Evolutionary conservation across 2,113 vertebrate species (phyloP).

Genomic region (Urocynchramus pylzowi): DNA sequence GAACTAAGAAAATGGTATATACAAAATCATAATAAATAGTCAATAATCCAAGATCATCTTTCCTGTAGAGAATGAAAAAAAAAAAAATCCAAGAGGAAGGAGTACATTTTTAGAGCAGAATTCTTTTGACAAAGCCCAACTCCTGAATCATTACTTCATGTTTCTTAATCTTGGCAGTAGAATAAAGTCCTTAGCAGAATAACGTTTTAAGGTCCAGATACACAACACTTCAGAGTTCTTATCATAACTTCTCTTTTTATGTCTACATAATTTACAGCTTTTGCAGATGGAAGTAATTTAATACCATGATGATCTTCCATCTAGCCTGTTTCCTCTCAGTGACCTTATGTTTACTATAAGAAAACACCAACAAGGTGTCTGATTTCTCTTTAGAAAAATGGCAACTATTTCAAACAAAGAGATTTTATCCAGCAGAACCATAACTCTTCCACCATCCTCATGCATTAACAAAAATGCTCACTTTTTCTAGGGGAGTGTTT

Average conservation of each 20-base stretch:
- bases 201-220: conserved; percentile 70
- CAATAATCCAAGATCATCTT: background rate
- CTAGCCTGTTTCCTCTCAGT: conserved; percentile 70
- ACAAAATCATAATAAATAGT: background rate
- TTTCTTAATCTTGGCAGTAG: conserved; percentile 79
- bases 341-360: conserved; percentile 77
- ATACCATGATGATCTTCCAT: conserved; percentile 70
- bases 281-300: conserved; percentile 80
- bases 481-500: conserved; percentile 63
- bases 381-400: conserved; percentile 74
- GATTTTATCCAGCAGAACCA: conserved; percentile 65
- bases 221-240: conserved; percentile 71
- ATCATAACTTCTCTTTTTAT: conserved; percentile 74
- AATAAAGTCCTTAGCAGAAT: conserved; percentile 76
- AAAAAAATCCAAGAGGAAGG: background rate
- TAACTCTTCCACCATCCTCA: conserved; percentile 59
- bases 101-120: conserved; percentile 35
- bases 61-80: conserved; percentile 14
- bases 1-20: background rate
- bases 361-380: conserved; percentile 78
- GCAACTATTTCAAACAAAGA: conserved; percentile 72
- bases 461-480: conserved; percentile 53
- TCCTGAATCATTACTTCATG: conserved; percentile 67
- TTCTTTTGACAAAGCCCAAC: conserved; percentile 63
- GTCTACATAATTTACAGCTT: conserved; percentile 68